These are phyloP conservation scores for Colossoma macropomum DNA, from an alignment of 2,113 vertebrate genomes.

Conservation along the genomic window DNA sequence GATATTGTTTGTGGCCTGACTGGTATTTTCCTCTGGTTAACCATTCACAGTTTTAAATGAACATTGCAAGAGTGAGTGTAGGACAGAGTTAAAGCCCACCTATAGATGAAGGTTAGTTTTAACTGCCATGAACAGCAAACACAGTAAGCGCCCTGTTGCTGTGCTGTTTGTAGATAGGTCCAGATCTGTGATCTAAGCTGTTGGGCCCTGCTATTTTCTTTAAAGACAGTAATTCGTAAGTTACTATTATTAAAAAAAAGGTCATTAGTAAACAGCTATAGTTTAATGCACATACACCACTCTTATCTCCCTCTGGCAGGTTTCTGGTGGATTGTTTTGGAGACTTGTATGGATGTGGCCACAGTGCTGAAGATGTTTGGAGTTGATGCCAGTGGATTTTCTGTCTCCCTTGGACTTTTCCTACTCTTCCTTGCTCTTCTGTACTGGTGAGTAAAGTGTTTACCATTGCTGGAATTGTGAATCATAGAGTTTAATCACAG, in stretches of 20 bases:
- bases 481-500: too few relatives aligned
- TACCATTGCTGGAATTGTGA: neutral
- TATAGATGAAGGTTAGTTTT: neutral
- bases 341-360: slow-evolving; percentile 54
- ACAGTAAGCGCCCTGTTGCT: neutral
- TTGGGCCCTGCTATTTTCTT: neutral
- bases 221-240: too few relatives aligned
- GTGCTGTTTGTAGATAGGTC: neutral
- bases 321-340: neutral
- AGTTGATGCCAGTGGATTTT: slow-evolving; percentile 58
- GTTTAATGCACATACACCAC: neutral
- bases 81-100: neutral
- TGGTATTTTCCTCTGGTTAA: slow-evolving; percentile 9
- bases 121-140: neutral
- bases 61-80: neutral
- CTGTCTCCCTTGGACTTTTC: slow-evolving; percentile 75
- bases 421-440: slow-evolving; percentile 79
- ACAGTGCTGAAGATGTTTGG: slow-evolving; percentile 68
- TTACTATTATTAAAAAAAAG: neutral
- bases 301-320: neutral
- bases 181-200: neutral
- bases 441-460: slow-evolving; percentile 81
- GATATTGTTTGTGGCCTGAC: neutral
- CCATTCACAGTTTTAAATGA: slow-evolving; percentile 9
- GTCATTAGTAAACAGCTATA: neutral